phyloP scores from a whole-genome alignment of 2,888 invertebrate genomes.

The Aspidiotus rigidus region DNA sequence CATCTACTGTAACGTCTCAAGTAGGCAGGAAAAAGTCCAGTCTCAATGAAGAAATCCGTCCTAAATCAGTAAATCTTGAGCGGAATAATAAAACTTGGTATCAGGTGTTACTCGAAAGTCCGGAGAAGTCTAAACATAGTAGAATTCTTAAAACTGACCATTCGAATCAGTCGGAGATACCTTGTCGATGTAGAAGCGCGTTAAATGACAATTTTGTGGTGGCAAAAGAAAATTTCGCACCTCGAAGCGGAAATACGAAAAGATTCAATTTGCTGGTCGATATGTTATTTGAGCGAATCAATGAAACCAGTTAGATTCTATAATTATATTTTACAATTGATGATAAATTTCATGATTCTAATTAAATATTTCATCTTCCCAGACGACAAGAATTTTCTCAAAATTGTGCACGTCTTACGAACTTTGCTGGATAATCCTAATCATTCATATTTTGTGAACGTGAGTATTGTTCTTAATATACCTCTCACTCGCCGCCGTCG shows the following conservation, averaged over 20 bases:
- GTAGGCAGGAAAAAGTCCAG: no score
- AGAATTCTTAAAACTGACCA: neutral
- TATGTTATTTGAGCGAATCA: conserved; percentile 16
- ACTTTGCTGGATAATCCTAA: neutral
- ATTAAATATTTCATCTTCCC: neutral
- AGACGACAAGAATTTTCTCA: conserved; percentile 18
- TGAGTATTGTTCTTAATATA: neutral
- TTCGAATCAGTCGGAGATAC: conserved; percentile 6
- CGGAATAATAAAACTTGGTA: conserved; percentile 21
- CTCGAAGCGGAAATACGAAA: conserved; percentile 2
- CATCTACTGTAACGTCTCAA: no score
- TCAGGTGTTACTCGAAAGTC: conserved; percentile 22
- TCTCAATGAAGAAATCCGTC: no score
- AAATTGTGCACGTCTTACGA: conserved; percentile 12
- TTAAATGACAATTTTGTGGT: neutral
- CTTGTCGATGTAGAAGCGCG: conserved; percentile 9
- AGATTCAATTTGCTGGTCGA: conserved; percentile 14
- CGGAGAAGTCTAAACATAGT: conserved; percentile 8
- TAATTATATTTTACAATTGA: neutral
- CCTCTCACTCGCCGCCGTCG: neutral
- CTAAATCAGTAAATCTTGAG: no score
- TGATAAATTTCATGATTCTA: neutral
- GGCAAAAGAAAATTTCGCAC: neutral
- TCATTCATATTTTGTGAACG: neutral
- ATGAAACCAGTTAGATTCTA: conserved; percentile 7